These are phyloP conservation scores for Drosophila robusta DNA, from an alignment of 2,888 invertebrate genomes.

Conservation along the genomic window DNA sequence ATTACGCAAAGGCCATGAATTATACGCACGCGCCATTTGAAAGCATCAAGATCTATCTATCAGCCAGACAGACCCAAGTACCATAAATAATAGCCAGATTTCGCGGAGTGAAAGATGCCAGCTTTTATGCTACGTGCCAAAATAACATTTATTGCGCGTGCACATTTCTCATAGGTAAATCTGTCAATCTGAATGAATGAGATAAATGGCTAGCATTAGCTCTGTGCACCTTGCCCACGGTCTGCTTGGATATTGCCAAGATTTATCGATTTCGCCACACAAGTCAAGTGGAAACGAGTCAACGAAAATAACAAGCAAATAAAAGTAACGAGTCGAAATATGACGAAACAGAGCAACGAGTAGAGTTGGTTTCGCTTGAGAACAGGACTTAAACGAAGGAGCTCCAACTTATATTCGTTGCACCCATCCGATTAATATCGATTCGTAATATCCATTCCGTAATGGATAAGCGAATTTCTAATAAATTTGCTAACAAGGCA, in stretches of 20 bases:
- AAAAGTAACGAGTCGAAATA: not conserved
- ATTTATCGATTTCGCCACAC: slow-evolving; percentile 6
- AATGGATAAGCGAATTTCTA: too few species aligned
- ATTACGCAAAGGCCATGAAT: slow-evolving; percentile 26
- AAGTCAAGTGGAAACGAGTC: not conserved
- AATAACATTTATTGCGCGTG: slow-evolving; percentile 26
- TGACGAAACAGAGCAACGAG: too few species aligned
- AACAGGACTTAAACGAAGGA: too few species aligned
- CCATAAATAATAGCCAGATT: slow-evolving; percentile 43
- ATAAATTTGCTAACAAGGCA: too few species aligned
- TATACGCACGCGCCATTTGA: slow-evolving; percentile 21
- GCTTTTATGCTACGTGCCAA: slow-evolving; percentile 19
- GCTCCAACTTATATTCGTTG: too few species aligned
- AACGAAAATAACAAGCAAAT: not conserved
- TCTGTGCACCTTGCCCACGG: slow-evolving; percentile 6
- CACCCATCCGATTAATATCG: too few species aligned
- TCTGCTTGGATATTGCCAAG: slow-evolving; percentile 10
- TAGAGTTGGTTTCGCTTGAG: too few species aligned
- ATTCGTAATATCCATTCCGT: too few species aligned
- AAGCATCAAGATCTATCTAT: slow-evolving; percentile 25
- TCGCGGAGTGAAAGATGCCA: slow-evolving; percentile 35
- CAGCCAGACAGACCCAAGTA: slow-evolving; percentile 5
- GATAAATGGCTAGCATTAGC: slow-evolving; percentile 14
- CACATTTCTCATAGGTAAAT: slow-evolving; percentile 18
- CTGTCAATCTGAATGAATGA: slow-evolving; percentile 13